A percentile compares a stretch with the other conserved stretches of the same genome.
Conservation (phyloP, 2,113 vertebrate species). For the Syngnathus floridae region DNA sequence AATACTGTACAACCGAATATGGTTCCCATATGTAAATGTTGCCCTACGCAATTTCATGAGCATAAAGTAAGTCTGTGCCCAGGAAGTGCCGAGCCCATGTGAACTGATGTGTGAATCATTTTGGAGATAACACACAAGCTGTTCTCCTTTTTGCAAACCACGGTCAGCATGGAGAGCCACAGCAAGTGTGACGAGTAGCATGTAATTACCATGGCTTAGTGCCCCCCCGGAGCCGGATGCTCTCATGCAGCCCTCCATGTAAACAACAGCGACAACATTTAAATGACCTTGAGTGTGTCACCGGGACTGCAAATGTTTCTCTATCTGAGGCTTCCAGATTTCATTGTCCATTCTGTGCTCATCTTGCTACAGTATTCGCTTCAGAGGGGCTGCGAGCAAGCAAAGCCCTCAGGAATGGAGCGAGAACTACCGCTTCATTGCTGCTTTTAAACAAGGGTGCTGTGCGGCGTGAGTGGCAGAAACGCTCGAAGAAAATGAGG, state of each 20-base stretch:
- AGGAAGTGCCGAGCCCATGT: slow-evolving; percentile 37
- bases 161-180: slow-evolving; percentile 34
- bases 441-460: slow-evolving; percentile 22
- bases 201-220: slow-evolving; percentile 54
- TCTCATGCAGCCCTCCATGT: slow-evolving; percentile 38
- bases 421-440: slow-evolving; percentile 32
- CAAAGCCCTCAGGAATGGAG: slow-evolving; percentile 34
- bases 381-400: slow-evolving; percentile 42
- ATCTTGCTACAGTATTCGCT: slow-evolving; percentile 46
- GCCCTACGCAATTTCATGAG: not conserved
- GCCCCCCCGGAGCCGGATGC: slow-evolving; percentile 42
- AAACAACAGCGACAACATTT: slow-evolving; percentile 45
- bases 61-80: slow-evolving; percentile 15
- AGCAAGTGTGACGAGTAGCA: slow-evolving; percentile 42
- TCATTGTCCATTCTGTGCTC: slow-evolving; percentile 43
- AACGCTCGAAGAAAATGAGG: slow-evolving; percentile 38
- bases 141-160: slow-evolving; percentile 44
- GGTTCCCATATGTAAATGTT: not conserved
- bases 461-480: slow-evolving; percentile 37
- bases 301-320: slow-evolving; percentile 40
- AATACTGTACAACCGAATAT: not conserved
- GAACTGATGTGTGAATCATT: slow-evolving; percentile 57
- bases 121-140: slow-evolving; percentile 55
- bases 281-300: slow-evolving; percentile 55
- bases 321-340: slow-evolving; percentile 60